Evolutionary conservation across 2,797 vertebrate genomes (phyloP).

Genomic region (Sternarchorhynchus goeldii): DNA sequence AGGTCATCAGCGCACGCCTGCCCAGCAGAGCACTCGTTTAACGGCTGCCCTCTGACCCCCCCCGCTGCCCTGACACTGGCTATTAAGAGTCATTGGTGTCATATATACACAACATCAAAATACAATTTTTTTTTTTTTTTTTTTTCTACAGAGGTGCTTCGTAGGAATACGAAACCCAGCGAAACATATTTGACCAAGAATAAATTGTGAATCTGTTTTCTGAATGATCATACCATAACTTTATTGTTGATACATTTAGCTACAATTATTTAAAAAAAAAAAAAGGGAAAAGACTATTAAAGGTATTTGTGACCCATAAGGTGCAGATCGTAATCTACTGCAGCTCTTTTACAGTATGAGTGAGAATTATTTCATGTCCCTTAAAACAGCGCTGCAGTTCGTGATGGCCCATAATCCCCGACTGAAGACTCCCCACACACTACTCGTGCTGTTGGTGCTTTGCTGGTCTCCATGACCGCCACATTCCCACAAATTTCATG

Average conservation of each 20-base stretch:
- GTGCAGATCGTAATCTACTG: constrained; percentile 88
- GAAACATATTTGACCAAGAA: background rate
- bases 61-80: constrained; percentile 29
- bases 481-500: constrained; percentile 67
- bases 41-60: constrained; percentile 47
- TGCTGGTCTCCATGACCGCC: constrained; percentile 69
- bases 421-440: constrained; percentile 63
- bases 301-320: constrained; percentile 91
- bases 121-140: constrained; percentile 8
- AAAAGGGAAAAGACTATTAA: constrained; percentile 68
- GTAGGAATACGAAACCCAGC: constrained; percentile 7
- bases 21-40: constrained; percentile 40
- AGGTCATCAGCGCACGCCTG: constrained; percentile 56
- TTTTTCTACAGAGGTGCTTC: constrained; percentile 13
- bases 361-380: constrained; percentile 66
- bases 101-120: constrained; percentile 50
- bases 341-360: constrained; percentile 82
- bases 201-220: constrained; percentile 5
- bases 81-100: constrained; percentile 21
- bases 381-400: constrained; percentile 75
- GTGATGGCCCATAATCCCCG: constrained; percentile 78
- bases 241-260: constrained; percentile 96
- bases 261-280: constrained; percentile 87
- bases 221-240: constrained; percentile 88
- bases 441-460: constrained; percentile 74